phyloP scores from a whole-genome alignment of 2,888 invertebrate genomes.

The Phengaris arion region DNA sequence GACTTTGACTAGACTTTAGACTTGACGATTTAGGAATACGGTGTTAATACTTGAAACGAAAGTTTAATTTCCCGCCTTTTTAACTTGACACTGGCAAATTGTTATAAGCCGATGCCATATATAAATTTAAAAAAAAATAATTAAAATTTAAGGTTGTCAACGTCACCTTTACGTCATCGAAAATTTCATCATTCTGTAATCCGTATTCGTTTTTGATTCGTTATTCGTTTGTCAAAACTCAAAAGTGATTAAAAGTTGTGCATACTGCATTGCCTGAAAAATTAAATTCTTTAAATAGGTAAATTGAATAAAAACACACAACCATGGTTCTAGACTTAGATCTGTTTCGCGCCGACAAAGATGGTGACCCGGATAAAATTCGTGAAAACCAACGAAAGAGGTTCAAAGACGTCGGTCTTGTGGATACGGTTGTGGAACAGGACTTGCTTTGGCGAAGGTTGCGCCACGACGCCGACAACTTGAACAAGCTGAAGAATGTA shows the following conservation, averaged over 20 bases:
- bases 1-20: no score
- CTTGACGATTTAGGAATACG: no score
- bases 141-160: constrained; percentile 3
- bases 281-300: neutral
- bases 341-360: constrained; percentile 96
- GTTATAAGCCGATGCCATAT: no score
- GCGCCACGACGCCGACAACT: constrained; percentile 94
- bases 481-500: constrained; percentile 96
- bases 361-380: constrained; percentile 94
- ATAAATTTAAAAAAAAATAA: neutral
- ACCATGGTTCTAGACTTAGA: constrained; percentile 98
- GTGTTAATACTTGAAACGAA: no score
- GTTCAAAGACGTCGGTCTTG: constrained; percentile 94
- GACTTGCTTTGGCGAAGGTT: constrained; percentile 95
- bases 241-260: constrained; percentile 2
- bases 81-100: no score
- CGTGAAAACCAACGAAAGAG: constrained; percentile 95
- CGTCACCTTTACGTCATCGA: constrained; percentile 11
- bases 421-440: constrained; percentile 93
- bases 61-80: no score
- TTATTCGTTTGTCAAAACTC: neutral
- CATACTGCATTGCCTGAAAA: neutral
- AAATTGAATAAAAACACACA: constrained; percentile 26
- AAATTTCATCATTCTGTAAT: constrained; percentile 2
- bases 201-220: neutral